Conservation (phyloP, 2,888 invertebrate genomes). For the Epinotia ramella region DNA sequence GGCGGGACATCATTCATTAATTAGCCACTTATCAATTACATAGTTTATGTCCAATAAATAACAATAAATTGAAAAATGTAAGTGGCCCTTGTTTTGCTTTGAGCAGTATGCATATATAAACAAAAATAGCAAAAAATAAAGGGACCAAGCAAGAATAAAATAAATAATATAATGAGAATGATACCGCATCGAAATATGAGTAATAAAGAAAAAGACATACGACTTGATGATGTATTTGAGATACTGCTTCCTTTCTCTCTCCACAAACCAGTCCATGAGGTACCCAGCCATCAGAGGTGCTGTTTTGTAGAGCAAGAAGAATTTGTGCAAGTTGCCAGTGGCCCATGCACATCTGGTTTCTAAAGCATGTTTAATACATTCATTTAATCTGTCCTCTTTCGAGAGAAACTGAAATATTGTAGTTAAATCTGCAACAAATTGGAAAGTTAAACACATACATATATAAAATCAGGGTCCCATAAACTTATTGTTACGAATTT, state of each 20-base stretch:
- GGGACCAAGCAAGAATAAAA: background rate
- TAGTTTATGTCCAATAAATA: too few species aligned
- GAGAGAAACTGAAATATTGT: slow-evolving; percentile 94
- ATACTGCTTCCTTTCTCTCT: slow-evolving; percentile 96
- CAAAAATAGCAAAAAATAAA: background rate
- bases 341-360: slow-evolving; percentile 97
- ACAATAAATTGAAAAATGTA: too few species aligned
- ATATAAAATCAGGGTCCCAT: too few species aligned
- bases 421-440: slow-evolving; percentile 91
- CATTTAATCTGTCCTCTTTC: slow-evolving; percentile 90
- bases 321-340: slow-evolving; percentile 95
- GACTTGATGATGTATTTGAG: slow-evolving; percentile 97
- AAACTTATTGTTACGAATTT: too few species aligned
- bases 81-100: too few species aligned
- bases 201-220: slow-evolving; percentile 89
- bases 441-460: background rate
- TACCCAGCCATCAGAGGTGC: slow-evolving; percentile 98
- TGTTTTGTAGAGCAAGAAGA: slow-evolving; percentile 95
- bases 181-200: background rate
- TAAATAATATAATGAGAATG: background rate
- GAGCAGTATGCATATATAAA: background rate
- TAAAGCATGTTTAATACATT: slow-evolving; percentile 94
- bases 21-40: too few species aligned
- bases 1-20: too few species aligned
- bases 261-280: slow-evolving; percentile 99